Percentiles rank a stretch among this genome's conserved stretches.
phyloP scores from a whole-genome alignment of 2,888 invertebrate genomes.

The Ochropacha duplaris region DNA sequence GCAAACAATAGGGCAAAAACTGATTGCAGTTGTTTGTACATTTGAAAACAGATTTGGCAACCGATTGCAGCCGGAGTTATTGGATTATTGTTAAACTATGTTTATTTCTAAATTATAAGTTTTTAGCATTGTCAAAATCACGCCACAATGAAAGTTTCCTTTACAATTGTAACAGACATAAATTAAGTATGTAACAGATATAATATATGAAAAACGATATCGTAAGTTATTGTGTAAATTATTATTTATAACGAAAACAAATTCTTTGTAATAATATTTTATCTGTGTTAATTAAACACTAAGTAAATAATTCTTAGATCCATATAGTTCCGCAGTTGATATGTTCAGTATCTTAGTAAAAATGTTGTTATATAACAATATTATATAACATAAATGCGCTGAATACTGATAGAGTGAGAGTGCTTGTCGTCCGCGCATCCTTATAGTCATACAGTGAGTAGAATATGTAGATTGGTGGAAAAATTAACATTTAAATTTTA shows the following conservation, averaged over 20 bases:
- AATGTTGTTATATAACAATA: neutral
- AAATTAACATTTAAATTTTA: neutral
- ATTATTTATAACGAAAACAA: no score
- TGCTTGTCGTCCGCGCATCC: neutral
- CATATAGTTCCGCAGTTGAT: neutral
- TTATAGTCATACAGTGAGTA: neutral
- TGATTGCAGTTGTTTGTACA: neutral
- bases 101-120: neutral
- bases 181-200: no score
- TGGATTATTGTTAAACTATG: no score
- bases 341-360: neutral
- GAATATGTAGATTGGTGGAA: neutral
- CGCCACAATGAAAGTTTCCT: neutral
- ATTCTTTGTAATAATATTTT: neutral
- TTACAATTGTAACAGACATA: neutral
- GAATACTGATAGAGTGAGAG: constrained; percentile 5
- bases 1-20: neutral
- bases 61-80: neutral
- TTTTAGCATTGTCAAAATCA: neutral
- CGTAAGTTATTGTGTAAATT: neutral
- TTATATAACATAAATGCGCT: neutral
- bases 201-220: no score
- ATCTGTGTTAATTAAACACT: neutral
- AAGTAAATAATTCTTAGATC: no score
- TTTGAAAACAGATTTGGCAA: neutral